Conservation (phyloP, 2,113 vertebrate genomes). For the Pipra filicauda region DNA sequence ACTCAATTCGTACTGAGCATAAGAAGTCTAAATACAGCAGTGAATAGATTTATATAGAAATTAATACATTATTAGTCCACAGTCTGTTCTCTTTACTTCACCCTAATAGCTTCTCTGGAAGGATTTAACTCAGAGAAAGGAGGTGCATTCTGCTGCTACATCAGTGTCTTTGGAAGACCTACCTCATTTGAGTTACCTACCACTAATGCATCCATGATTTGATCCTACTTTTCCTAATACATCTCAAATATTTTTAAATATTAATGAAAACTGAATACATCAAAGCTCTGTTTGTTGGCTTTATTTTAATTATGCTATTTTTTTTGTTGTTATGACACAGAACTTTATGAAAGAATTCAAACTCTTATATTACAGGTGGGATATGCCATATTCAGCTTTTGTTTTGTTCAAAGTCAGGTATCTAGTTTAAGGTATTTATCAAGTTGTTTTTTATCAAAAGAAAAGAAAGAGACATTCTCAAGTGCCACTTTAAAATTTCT, state of each 20-base stretch:
- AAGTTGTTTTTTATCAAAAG: neutral
- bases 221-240: neutral
- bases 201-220: neutral
- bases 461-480: neutral
- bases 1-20: neutral
- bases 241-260: neutral
- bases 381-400: neutral
- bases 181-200: neutral
- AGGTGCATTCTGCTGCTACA: neutral
- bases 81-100: neutral
- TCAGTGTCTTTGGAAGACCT: neutral
- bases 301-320: neutral
- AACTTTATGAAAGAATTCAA: neutral
- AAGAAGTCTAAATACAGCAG: neutral
- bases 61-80: neutral
- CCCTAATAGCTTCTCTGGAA: neutral
- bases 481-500: neutral
- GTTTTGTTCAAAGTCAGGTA: neutral
- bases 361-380: neutral
- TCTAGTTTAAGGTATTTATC: neutral
- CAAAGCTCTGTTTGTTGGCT: neutral
- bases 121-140: neutral
- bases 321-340: neutral
- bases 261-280: neutral
- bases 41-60: neutral